These are phyloP conservation scores for Micromussa lordhowensis DNA, from an alignment of 92 coral and sea anemone species.

Conservation along the genomic window DNA sequence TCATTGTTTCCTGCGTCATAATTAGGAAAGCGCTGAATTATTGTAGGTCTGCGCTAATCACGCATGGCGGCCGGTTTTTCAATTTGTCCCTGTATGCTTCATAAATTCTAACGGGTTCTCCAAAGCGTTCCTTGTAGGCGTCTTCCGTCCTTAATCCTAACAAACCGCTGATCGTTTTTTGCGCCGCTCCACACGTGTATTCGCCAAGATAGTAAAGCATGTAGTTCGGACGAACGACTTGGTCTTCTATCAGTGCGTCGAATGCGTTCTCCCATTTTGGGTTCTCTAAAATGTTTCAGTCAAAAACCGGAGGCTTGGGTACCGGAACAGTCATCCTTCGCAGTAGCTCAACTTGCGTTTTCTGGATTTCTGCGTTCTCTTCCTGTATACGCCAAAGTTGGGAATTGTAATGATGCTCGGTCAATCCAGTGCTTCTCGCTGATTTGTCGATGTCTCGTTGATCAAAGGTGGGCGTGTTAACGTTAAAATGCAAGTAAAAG, in stretches of 20 bases:
- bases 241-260: constrained; percentile 66
- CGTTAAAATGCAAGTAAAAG: constrained; percentile 21
- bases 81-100: constrained; percentile 60
- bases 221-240: constrained; percentile 56
- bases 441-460: constrained; percentile 13
- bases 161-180: constrained; percentile 46
- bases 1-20: constrained; percentile 76
- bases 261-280: constrained; percentile 73
- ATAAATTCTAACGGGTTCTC: constrained; percentile 71
- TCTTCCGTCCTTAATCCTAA: constrained; percentile 71
- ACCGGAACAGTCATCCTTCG: constrained; percentile 52
- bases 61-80: constrained; percentile 70
- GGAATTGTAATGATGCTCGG: neutral
- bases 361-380: constrained; percentile 30
- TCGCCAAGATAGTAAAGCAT: constrained; percentile 74
- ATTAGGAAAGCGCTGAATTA: constrained; percentile 73
- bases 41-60: constrained; percentile 50
- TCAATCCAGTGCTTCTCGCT: neutral
- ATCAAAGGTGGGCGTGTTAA: constrained; percentile 39
- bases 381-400: constrained; percentile 18
- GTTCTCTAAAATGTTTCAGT: constrained; percentile 61
- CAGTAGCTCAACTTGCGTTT: constrained; percentile 40
- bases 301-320: constrained; percentile 49
- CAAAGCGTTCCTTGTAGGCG: constrained; percentile 73
- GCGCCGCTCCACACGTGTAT: constrained; percentile 46